These are phyloP conservation scores for Nerophis lumbriciformis DNA, from an alignment of 2,113 vertebrate species.

Conservation along the genomic window DNA sequence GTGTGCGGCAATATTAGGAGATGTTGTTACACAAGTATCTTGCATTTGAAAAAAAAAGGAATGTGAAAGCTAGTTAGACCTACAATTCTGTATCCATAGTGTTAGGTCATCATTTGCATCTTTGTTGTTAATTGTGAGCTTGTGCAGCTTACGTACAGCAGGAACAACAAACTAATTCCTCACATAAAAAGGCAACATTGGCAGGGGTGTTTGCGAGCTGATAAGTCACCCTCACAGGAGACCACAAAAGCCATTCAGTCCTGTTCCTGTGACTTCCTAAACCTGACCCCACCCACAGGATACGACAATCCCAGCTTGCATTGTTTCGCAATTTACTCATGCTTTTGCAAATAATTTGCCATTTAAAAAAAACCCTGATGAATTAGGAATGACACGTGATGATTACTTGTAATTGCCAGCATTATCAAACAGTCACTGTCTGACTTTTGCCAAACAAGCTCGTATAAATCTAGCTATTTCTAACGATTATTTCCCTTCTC, in stretches of 20 bases:
- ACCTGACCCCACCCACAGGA: constrained; percentile 68
- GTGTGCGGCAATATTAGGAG: constrained; percentile 17
- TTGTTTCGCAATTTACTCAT: constrained; percentile 60
- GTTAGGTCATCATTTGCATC: constrained; percentile 8
- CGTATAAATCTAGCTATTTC: constrained; percentile 21
- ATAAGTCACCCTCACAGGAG: constrained; percentile 65
- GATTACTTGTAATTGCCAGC: no score
- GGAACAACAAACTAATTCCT: neutral
- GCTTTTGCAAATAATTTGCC: constrained; percentile 27
- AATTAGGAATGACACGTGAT: constrained; percentile 13
- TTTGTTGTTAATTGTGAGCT: neutral
- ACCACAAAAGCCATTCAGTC: constrained; percentile 65
- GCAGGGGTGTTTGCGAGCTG: constrained; percentile 36
- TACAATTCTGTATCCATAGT: constrained; percentile 7
- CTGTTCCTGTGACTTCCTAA: constrained; percentile 67
- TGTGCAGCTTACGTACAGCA: neutral
- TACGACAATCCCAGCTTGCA: constrained; percentile 50
- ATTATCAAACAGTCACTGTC: constrained; percentile 23
- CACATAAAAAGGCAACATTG: constrained; percentile 1
- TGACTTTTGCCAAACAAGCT: constrained; percentile 38
- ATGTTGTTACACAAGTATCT: constrained; percentile 13
- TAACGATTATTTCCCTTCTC: constrained; percentile 43
- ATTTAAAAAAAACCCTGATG: constrained; percentile 12
- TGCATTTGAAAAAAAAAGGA: neutral
- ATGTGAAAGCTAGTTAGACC: neutral